Evolutionary conservation across 1,140 invertebrate genomes (phyloP).

Genomic region (Aphelenchoides avenae): DNA sequence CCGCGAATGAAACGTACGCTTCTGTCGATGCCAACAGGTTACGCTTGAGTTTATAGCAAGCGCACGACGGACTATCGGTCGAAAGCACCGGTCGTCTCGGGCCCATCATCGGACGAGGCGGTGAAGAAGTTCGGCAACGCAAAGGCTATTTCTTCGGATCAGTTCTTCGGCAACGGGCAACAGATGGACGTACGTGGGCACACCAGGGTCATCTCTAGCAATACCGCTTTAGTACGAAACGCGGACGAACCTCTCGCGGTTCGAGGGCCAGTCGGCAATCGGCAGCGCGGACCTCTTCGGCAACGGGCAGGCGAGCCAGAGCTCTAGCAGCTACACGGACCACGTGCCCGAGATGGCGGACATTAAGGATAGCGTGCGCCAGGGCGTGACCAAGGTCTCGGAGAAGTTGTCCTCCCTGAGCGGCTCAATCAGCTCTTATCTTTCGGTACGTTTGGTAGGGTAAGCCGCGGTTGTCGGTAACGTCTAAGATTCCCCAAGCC

Average conservation of each 20-base stretch:
- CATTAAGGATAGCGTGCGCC: conserved; percentile 88
- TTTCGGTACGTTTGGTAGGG: conserved; percentile 32
- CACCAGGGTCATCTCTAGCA: not conserved
- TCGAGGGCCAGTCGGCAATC: conserved; percentile 85
- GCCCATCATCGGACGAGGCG: conserved; percentile 39
- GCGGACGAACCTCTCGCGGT: conserved; percentile 69
- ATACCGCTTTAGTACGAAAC: conserved; percentile 65
- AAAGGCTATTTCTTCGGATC: conserved; percentile 94
- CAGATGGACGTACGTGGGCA: conserved; percentile 58
- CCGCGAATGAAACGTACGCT: conserved; percentile 3
- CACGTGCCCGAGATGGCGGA: conserved; percentile 80
- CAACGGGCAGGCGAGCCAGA: conserved; percentile 22
- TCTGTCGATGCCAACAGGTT: not conserved
- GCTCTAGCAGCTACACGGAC: conserved; percentile 39
- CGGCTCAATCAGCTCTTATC: conserved; percentile 65
- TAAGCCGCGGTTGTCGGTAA: no score
- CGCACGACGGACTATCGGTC: not conserved
- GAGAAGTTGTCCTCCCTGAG: conserved; percentile 85
- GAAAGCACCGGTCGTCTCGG: conserved; percentile 11
- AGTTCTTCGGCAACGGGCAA: conserved; percentile 76
- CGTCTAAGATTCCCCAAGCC: no score
- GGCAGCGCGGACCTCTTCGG: conserved; percentile 86
- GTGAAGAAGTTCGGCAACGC: conserved; percentile 65
- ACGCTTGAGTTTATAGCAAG: not conserved
- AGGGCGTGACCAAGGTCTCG: conserved; percentile 92